These are phyloP conservation scores for Proisotoma minuta DNA, from an alignment of 2,888 invertebrate genomes.

Conservation along the genomic window DNA sequence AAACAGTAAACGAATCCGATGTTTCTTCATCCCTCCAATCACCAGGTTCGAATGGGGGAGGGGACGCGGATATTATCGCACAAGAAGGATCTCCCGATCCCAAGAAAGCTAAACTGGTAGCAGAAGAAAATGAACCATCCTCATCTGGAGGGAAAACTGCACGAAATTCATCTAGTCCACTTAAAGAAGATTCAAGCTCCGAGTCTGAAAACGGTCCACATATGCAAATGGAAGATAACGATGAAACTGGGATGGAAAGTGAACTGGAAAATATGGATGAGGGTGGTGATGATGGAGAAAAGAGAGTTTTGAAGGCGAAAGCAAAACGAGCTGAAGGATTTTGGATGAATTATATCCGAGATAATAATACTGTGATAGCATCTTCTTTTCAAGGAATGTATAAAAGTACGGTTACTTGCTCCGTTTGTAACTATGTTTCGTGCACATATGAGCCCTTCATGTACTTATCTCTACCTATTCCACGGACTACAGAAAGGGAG, in stretches of 20 bases:
- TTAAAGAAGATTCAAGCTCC: too few relatives aligned
- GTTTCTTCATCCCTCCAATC: background rate
- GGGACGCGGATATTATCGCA: background rate
- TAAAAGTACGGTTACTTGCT: constrained; percentile 61
- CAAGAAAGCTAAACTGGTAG: too few relatives aligned
- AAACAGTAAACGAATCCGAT: background rate
- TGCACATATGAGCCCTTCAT: constrained; percentile 64
- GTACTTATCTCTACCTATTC: constrained; percentile 64
- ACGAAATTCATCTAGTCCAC: too few relatives aligned
- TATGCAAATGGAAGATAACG: constrained; percentile 7
- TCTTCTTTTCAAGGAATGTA: constrained; percentile 63
- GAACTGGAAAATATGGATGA: background rate
- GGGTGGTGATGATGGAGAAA: constrained; percentile 44
- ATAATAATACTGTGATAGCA: constrained; percentile 60
- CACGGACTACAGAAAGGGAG: constrained; percentile 58
- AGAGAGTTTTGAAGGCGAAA: constrained; percentile 41
- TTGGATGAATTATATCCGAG: constrained; percentile 57
- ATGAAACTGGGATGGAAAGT: background rate
- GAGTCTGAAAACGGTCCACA: too few relatives aligned
- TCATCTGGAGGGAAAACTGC: too few relatives aligned
- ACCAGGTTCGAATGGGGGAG: background rate
- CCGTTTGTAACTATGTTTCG: constrained; percentile 59
- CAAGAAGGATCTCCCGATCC: background rate
- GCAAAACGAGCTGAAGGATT: constrained; percentile 55
- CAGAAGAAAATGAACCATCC: too few relatives aligned